Conservation (phyloP, 2,888 invertebrate genomes). For the Zygothrica quintamaculata region DNA sequence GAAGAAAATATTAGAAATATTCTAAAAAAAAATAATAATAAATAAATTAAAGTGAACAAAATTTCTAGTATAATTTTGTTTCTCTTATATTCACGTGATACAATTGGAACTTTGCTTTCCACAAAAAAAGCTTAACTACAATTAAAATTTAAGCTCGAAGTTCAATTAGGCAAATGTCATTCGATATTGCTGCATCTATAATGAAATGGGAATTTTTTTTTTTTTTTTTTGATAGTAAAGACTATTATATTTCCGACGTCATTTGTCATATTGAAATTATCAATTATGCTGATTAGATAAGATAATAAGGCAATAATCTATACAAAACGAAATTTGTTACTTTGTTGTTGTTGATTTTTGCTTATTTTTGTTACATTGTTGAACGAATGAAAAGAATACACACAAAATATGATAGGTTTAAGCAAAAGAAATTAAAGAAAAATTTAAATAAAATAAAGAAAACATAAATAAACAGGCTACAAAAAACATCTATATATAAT, state of each 20-base stretch:
- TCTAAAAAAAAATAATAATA: too few relatives aligned
- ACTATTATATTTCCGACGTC: conserved; percentile 5
- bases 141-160: conserved; percentile 24
- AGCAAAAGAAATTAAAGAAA: too few relatives aligned
- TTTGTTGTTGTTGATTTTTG: background rate
- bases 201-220: conserved; percentile 16
- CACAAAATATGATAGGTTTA: too few relatives aligned
- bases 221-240: too few relatives aligned
- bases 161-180: conserved; percentile 27
- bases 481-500: conserved; percentile 5
- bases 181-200: conserved; percentile 29
- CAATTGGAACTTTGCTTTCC: conserved; percentile 44
- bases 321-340: conserved; percentile 13
- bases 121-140: conserved; percentile 25
- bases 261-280: conserved; percentile 33
- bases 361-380: background rate
- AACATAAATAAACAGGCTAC: conserved; percentile 14
- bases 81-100: conserved; percentile 60
- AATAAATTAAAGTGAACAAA: too few relatives aligned
- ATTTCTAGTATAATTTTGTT: background rate
- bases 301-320: background rate
- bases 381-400: too few relatives aligned
- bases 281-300: conserved; percentile 61
- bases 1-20: conserved; percentile 1
- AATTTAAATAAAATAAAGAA: conserved; percentile 11